Conservation (phyloP, 35 echinoderm and acorn worm genomes). For the Acanthaster planci region DNA sequence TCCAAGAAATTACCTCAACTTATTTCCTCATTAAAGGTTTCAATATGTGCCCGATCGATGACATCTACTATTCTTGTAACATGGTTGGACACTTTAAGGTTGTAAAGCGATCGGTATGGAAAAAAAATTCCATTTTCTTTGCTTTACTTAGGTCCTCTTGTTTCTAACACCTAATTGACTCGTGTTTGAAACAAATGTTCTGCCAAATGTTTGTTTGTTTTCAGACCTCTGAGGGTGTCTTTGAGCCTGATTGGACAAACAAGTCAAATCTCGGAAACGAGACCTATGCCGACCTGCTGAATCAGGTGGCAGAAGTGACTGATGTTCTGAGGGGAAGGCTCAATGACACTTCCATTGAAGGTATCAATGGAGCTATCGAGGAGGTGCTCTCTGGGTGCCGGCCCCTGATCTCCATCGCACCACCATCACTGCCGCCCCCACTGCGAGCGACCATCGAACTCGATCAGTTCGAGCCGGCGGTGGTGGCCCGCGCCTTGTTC, state of each 20-base stretch:
- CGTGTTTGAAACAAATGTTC: not conserved
- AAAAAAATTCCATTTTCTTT: not conserved
- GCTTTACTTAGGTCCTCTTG: not conserved
- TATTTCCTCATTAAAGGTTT: too few relatives aligned
- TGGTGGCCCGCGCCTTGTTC: slow-evolving; percentile 11
- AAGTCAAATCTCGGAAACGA: not conserved
- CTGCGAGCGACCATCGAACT: not conserved
- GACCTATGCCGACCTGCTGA: not conserved
- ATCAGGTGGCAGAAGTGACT: not conserved
- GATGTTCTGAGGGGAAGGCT: not conserved
- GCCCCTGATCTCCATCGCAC: not conserved
- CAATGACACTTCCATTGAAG: not conserved
- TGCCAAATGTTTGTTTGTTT: not conserved
- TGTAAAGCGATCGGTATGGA: not conserved
- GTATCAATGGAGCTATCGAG: not conserved
- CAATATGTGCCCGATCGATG: too few relatives aligned
- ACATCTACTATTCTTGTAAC: too few relatives aligned
- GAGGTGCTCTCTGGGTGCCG: not conserved
- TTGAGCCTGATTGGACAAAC: not conserved
- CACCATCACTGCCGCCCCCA: not conserved
- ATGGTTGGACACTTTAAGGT: not conserved
- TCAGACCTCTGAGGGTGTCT: not conserved
- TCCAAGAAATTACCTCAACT: too few relatives aligned
- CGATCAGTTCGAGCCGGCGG: slow-evolving; percentile 29
- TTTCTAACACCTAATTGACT: not conserved